Base-by-base conservation (phyloP, 2,888 invertebrate genomes). In the Apoderus coryli region DNA sequence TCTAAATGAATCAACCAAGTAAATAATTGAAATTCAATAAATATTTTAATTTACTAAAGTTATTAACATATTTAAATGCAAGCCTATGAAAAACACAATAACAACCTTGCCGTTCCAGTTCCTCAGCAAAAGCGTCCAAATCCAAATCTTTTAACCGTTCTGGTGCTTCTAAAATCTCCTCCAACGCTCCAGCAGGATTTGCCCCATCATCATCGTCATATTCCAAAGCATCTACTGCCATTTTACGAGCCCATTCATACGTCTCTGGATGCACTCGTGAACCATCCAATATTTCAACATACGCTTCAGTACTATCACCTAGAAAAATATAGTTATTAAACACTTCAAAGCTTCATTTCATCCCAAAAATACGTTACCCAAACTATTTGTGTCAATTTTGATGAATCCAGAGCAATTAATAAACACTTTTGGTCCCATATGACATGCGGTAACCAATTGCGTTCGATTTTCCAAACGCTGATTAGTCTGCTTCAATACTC, bases 361-460 rank as follows among this genome's bases (percentile, higher is more conserved):
- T n/a, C n/a, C n/a, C n/a, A n/a, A n/a, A n/a, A n/a, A n/a, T n/a
- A n/a, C n/a, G n/a, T n/a, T n/a, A n/a, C n/a, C n/a, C 25, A 93
- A 61, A 38, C 92, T 88, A 50, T 82, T 88, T 0, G 95, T 95
- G 49, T 99, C 96, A 40, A 99, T 96, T 63, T 89, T 93, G 33
- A 99, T 90, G 54, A 99, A 98, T 14, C 96, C 98, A 5, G 96
- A 93, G 61, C 95, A 95, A 56, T 98, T 98, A 43, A 98, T 90
- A 52, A 98, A 96, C 0, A 96, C 90, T 37, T 51, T 51, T 0
- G 95, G 95, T 0, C 96, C 96, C 84, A 98, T 86, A 50, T 92
- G 89, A 53, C 92, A 95, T 2, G 80, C 71, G 1, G 90, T 93
- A 9, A 98, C 93, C 11, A 98, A 63, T 52, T 95, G 93, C 0